A percentile compares a stretch with the other conserved stretches of the same genome.
phyloP scores from a whole-genome alignment of 2,888 invertebrate genomes.

The Pseudolycoriella hygida region DNA sequence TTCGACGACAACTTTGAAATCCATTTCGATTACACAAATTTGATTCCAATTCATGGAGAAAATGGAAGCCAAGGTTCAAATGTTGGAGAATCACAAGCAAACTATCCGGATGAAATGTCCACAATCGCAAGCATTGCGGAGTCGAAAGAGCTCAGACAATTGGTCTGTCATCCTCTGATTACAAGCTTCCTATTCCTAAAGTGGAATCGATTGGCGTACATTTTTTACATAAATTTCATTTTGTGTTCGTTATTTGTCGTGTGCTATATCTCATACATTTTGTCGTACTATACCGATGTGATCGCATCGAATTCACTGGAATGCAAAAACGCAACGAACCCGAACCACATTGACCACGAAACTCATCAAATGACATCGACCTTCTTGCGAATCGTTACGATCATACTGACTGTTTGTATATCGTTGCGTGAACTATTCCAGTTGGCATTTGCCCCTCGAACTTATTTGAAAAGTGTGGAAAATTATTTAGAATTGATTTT shows the following conservation, averaged over 20 bases:
- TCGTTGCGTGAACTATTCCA: conserved; percentile 53
- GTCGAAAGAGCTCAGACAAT: conserved; percentile 44
- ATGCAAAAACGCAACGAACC: too few species aligned
- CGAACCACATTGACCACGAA: conserved; percentile 10
- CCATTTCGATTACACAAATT: conserved; percentile 50
- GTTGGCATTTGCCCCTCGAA: conserved; percentile 43
- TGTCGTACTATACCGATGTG: conserved; percentile 35
- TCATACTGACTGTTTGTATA: conserved; percentile 39
- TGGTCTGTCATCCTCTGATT: conserved; percentile 61
- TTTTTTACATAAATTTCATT: conserved; percentile 53
- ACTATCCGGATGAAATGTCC: conserved; percentile 46
- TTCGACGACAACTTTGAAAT: conserved; percentile 55
- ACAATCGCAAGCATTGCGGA: conserved; percentile 53
- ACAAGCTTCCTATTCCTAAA: conserved; percentile 65
- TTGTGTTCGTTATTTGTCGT: conserved; percentile 33
- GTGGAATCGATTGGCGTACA: conserved; percentile 57
- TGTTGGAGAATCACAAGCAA: not conserved
- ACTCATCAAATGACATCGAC: conserved; percentile 23
- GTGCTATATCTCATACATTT: conserved; percentile 35
- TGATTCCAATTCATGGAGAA: conserved; percentile 41
- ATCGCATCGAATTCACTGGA: conserved; percentile 17
- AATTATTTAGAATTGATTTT: conserved; percentile 58
- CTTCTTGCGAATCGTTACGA: conserved; percentile 27
- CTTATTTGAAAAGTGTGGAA: conserved; percentile 49
- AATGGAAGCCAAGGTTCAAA: conserved; percentile 12